Percentiles rank a stretch among this genome's conserved stretches.
Conservation (phyloP, 2,888 invertebrate species). For the Phortica okadai region DNA sequence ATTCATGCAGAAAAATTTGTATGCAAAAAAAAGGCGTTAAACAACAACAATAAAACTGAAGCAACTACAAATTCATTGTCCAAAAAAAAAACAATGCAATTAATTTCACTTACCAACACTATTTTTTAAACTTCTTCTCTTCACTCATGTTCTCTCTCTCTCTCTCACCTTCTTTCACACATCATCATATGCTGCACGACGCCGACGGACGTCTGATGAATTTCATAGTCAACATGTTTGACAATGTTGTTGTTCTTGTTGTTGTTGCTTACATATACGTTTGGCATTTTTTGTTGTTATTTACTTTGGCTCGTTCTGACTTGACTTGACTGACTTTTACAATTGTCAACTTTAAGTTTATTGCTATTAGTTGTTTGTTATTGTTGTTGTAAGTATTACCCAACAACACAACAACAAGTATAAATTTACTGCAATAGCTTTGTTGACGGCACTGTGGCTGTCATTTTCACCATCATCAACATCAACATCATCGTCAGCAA, state of each 20-base stretch:
- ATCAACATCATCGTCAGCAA: conserved; percentile 47
- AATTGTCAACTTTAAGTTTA: conserved; percentile 67
- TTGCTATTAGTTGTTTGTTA: conserved; percentile 53
- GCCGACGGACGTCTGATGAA: too few species aligned
- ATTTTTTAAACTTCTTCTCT: conserved; percentile 18
- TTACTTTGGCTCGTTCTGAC: conserved; percentile 44
- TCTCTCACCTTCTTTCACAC: too few species aligned
- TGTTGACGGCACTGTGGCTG: conserved; percentile 31
- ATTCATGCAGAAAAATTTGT: neutral
- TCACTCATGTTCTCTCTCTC: too few species aligned
- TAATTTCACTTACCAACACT: conserved; percentile 74
- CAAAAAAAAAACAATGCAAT: conserved; percentile 72
- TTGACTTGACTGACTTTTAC: conserved; percentile 67
- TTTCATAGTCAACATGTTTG: conserved; percentile 35
- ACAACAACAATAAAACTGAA: conserved; percentile 3
- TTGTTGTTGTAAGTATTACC: conserved; percentile 51
- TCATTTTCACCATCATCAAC: conserved; percentile 48
- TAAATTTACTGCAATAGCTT: conserved; percentile 52
- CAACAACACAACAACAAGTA: conserved; percentile 73
- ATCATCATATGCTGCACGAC: too few species aligned
- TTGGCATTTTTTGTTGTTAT: conserved; percentile 40
- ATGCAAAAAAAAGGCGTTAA: conserved; percentile 11
- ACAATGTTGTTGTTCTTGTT: conserved; percentile 39
- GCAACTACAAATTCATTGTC: conserved; percentile 64
- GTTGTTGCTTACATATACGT: conserved; percentile 46